Conservation (phyloP, 2,888 invertebrate species). For the Acrobasis consociella region DNA sequence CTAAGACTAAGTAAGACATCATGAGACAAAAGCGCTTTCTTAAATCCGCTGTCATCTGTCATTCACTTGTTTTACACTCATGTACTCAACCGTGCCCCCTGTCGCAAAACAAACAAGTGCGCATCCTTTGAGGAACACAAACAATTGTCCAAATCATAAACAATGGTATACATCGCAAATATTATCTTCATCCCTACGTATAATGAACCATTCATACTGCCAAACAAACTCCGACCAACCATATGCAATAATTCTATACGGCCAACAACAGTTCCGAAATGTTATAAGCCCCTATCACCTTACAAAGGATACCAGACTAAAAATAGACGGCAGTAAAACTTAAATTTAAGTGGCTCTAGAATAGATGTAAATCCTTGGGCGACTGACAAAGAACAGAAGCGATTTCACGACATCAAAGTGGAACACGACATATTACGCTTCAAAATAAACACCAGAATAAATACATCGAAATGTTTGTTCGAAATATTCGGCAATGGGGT, state of each 20-base stretch:
- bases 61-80: constrained; percentile 30
- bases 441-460: constrained; percentile 81
- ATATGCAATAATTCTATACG: constrained; percentile 80
- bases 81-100: constrained; percentile 45
- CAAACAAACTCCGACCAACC: constrained; percentile 82
- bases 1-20: too few species aligned
- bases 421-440: constrained; percentile 82
- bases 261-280: constrained; percentile 48
- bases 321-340: constrained; percentile 74
- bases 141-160: constrained; percentile 82
- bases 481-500: constrained; percentile 77
- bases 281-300: constrained; percentile 61
- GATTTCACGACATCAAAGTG: constrained; percentile 83
- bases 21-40: not conserved
- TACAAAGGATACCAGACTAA: constrained; percentile 72
- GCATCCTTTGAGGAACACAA: constrained; percentile 80
- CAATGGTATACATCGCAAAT: constrained; percentile 81
- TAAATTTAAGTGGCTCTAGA: constrained; percentile 69
- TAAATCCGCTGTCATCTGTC: constrained; percentile 2
- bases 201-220: constrained; percentile 81
- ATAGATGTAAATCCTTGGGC: constrained; percentile 77
- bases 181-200: constrained; percentile 74
- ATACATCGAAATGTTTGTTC: constrained; percentile 80
- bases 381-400: constrained; percentile 80
- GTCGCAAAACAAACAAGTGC: constrained; percentile 73